Conservation (phyloP, 2,888 invertebrate genomes). For the Frankliniella intonsa region DNA sequence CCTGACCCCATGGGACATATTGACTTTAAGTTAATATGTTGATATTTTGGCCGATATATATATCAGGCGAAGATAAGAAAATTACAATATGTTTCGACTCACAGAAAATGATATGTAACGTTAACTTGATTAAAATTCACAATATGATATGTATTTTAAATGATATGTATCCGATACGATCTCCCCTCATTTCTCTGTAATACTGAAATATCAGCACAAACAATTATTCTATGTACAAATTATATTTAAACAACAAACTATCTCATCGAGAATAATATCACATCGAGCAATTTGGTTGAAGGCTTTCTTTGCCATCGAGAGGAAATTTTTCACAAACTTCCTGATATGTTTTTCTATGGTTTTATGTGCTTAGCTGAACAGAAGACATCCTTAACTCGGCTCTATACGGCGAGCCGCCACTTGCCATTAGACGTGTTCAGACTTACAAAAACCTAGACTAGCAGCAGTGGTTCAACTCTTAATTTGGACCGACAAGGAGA, state of each 20-base stretch:
- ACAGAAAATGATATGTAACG: conserved; percentile 19
- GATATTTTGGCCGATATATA: not conserved
- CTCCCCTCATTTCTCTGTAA: conserved; percentile 35
- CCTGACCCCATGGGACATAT: not conserved
- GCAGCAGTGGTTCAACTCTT: not conserved
- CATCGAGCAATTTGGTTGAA: conserved; percentile 27
- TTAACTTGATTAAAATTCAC: conserved; percentile 20
- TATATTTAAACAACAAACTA: conserved; percentile 25
- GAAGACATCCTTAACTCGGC: not conserved
- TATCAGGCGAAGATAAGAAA: not conserved
- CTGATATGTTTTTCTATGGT: not conserved
- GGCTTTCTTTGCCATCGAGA: not conserved
- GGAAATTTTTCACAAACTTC: conserved; percentile 2
- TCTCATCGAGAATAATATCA: conserved; percentile 25
- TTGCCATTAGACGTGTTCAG: not conserved
- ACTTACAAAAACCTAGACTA: conserved; percentile 29
- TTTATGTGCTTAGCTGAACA: not conserved
- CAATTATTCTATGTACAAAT: conserved; percentile 26
- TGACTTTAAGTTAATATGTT: not conserved
- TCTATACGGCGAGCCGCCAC: too few relatives aligned
- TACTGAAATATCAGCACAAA: conserved; percentile 18
- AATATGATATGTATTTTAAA: conserved; percentile 31
- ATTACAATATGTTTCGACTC: not conserved
- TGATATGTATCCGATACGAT: conserved; percentile 33
- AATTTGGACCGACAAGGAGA: conserved; percentile 34